phyloP scores from a whole-genome alignment of 2,888 invertebrate genomes.

The Eupithecia pulchellata region DNA sequence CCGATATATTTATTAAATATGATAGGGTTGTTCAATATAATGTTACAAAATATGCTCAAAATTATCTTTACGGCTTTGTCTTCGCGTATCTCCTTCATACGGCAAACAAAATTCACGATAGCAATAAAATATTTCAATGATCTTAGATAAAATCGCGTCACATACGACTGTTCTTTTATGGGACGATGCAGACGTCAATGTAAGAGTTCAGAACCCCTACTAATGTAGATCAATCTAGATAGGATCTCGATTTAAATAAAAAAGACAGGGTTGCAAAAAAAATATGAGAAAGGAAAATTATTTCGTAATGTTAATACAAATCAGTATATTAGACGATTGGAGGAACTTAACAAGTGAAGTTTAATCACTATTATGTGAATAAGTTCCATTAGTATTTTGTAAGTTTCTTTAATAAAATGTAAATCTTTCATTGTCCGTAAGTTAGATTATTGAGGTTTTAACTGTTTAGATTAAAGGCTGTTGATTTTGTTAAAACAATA shows the following conservation, averaged over 20 bases:
- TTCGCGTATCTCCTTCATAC: constrained; percentile 34
- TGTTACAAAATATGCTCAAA: constrained; percentile 17
- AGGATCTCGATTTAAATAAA: not conserved
- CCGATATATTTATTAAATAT: no score
- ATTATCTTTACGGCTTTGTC: constrained; percentile 27
- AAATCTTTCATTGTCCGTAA: no score
- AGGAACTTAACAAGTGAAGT: no score
- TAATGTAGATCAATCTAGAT: not conserved
- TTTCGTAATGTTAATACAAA: no score
- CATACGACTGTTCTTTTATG: constrained; percentile 60
- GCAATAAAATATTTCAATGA: constrained; percentile 67
- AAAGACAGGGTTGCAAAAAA: no score
- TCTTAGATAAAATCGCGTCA: constrained; percentile 62
- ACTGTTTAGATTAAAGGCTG: no score
- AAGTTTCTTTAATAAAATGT: no score
- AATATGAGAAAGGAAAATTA: not conserved
- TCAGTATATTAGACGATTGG: no score
- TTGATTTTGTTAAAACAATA: no score
- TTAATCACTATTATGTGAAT: no score
- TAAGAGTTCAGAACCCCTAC: constrained; percentile 41
- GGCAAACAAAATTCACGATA: constrained; percentile 47
- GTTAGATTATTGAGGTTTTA: no score
- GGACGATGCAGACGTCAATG: constrained; percentile 53
- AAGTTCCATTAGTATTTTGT: no score
- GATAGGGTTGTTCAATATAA: not conserved